Base-by-base conservation (phyloP, 1,140 invertebrate genomes). In the Cepaea nemoralis region DNA sequence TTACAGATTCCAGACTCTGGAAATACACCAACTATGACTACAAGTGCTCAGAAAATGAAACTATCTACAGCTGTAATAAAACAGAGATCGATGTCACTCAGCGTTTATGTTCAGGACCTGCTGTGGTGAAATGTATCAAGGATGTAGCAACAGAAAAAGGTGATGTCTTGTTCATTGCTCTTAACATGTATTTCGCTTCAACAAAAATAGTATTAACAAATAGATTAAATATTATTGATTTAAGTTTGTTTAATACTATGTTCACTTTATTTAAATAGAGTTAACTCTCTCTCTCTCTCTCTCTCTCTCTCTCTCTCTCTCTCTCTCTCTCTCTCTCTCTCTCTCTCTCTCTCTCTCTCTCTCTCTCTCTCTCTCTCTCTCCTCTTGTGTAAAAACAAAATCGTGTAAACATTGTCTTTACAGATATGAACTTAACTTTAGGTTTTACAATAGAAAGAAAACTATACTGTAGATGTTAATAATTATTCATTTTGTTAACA, bases 21-120 rank as follows among this genome's bases (percentile, higher is more conserved):
- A 63, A 63, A 31, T 63, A 31, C 59, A 63, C n/a, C 33, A 63
- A 19, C 59, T 63, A 31, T 63, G 59, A 27, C 59, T 63, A 63
- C 59, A n/a, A 31, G n/a, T 63, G 59, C 22, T 31, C 27, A 63
- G 59, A 63, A 31, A 27, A 63, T 31, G 27, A 63, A 6, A 63
- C 59, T 1, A 63, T 63, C 33, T 10, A 63, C 0, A 27, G 33
- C 10, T 63, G 59, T 31, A 63, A 63, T 27, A 63, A 63, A 31
- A 63, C 59, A 31, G 5, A 63, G n/a, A 31, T 22, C 27, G 59
- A 63, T 63, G 19, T 63, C 6, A 31, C 59, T 16, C 12, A 59
- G 24, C 59, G 8, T 63, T 10, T 6, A 6, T 63, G 59, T 63
- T 63, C 59, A 63, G 59, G 59, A 63, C 59, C 59, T 31, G 59